Evolutionary conservation across 2,113 vertebrate genomes (phyloP), one percentile per base, ranked within the genome.

Genomic region (Argyrosomus japonicus): DNA sequence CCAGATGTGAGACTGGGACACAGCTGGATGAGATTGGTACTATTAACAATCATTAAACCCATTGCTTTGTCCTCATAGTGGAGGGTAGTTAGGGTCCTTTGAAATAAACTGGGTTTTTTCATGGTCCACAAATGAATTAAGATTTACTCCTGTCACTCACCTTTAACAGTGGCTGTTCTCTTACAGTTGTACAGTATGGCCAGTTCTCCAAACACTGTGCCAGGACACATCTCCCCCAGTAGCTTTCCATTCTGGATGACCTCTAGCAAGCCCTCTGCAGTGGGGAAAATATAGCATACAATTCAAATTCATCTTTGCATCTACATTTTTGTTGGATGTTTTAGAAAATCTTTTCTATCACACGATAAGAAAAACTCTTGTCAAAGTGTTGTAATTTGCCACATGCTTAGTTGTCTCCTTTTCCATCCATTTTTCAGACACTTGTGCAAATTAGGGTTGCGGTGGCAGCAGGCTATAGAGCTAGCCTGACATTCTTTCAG

Each of bases 101-200:
- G 27, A 14, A 2, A 3, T 23, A 25, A 65, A 61, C 15, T 32
- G 17, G 8, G 6, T 29, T 60, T 9, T 58, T 23, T 58, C 11
- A 56, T 56, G 21, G 54, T n/a, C n/a, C n/a, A 54, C 19, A 56
- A 12, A 56, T 23, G 11, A 23, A 23, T 56, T 21, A 54, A 21
- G 21, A 54, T 54, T 54, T 23, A 17, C 5, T 9, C 29, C 58
- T 43, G 47, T 64, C 40, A 29, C 85, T 90, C 79, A 96, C 96
- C 95, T 94, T 93, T 95, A 12, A 96, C 94, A 0, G 95, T 95
- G 18, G 96, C 96, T n/a, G 96, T 96, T 85, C 96, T 93, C 74
- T 95, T 95, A 74, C 96, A 96, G 91, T 96, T 96, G 89, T 96
- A 96, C 15, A 96, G 86, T 17, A 96, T 95, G 29, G 96, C 96